These are phyloP conservation scores for Equus quagga DNA, from an alignment of 2,113 vertebrate genomes.

Conservation along the genomic window DNA sequence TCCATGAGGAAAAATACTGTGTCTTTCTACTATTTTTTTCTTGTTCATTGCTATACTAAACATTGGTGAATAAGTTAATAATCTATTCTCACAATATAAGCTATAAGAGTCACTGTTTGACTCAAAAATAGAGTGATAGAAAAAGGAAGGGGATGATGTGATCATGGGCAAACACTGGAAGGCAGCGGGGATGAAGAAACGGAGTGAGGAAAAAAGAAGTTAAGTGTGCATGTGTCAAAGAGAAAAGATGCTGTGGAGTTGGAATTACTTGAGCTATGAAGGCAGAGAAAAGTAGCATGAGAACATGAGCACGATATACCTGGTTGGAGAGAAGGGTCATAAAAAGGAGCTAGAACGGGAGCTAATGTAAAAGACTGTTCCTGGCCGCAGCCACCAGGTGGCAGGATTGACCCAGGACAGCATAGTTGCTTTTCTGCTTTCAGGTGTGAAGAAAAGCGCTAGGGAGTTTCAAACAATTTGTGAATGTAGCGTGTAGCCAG, in stretches of 20 bases:
- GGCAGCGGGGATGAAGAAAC: neutral
- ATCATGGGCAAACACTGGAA: neutral
- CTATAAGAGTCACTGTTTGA: neutral
- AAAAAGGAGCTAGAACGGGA: neutral
- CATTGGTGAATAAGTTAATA: neutral
- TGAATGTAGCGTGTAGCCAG: neutral
- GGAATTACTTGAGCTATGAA: neutral
- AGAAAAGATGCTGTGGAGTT: neutral
- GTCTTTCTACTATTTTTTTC: neutral
- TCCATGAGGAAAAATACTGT: neutral
- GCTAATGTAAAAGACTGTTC: neutral
- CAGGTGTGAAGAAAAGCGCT: neutral
- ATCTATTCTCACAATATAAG: neutral
- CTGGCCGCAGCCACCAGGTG: neutral
- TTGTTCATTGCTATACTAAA: neutral
- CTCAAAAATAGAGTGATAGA: neutral
- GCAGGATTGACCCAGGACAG: conserved; percentile 11
- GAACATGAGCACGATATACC: fast-evolving
- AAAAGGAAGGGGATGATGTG: neutral
- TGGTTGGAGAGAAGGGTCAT: neutral
- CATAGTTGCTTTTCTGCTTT: neutral
- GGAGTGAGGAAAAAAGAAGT: neutral
- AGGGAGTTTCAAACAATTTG: neutral
- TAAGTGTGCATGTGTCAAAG: neutral
- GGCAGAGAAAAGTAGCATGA: neutral